These are phyloP conservation scores for Ptychochromis oligacanthus DNA, from an alignment of 2,113 vertebrate genomes.

Conservation along the genomic window DNA sequence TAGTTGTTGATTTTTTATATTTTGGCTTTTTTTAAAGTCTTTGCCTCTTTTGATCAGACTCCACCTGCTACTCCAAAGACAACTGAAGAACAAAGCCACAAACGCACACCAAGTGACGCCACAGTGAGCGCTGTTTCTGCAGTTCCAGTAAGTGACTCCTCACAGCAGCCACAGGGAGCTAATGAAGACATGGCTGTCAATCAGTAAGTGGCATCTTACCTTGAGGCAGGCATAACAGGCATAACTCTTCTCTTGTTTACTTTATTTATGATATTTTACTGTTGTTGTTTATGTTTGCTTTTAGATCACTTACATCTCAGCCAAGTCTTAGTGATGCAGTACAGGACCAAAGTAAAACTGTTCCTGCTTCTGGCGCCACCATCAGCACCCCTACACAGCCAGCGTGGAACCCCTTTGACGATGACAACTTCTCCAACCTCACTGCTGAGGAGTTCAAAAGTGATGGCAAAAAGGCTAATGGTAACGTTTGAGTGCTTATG, in stretches of 20 bases:
- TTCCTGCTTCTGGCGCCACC: conserved; percentile 61
- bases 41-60: conserved; percentile 48
- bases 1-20: background rate
- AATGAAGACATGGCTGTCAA: conserved; percentile 87
- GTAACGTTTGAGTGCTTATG: conserved; percentile 70
- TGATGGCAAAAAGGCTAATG: conserved; percentile 87
- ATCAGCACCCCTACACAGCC: conserved; percentile 54
- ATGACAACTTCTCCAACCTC: conserved; percentile 94
- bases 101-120: conserved; percentile 86
- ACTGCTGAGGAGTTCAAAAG: conserved; percentile 88
- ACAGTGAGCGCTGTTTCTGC: conserved; percentile 84
- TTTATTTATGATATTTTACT: background rate
- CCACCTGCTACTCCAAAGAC: conserved; percentile 86
- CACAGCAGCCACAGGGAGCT: conserved; percentile 87
- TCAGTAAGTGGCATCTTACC: conserved; percentile 83
- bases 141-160: conserved; percentile 84
- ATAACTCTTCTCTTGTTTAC: background rate
- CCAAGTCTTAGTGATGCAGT: conserved; percentile 70
- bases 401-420: conserved; percentile 95
- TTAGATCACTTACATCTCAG: conserved; percentile 87
- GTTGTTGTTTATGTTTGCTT: background rate
- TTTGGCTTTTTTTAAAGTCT: background rate
- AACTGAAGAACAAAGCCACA: conserved; percentile 82
- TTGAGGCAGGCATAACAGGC: no score
- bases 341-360: conserved; percentile 53